phyloP scores from a whole-genome alignment of 2,113 vertebrate species.

The Pyxicephalus adspersus region DNA sequence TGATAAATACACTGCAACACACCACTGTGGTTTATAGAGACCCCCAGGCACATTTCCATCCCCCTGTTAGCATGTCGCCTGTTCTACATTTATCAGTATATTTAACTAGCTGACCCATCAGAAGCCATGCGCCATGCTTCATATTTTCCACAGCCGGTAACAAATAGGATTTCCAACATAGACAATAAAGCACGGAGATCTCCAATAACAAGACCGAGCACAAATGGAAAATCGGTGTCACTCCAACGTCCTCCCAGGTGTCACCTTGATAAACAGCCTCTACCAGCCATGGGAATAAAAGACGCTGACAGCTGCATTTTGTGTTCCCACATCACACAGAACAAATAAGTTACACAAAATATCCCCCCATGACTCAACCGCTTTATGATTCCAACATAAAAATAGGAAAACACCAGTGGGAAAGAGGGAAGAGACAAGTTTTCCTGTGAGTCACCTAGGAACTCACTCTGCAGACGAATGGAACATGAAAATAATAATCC shows the following conservation, averaged over 20 bases:
- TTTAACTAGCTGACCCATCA: background rate
- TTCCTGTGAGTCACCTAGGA: constrained; percentile 48
- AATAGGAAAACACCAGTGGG: constrained; percentile 23
- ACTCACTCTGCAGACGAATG: background rate
- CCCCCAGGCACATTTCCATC: background rate
- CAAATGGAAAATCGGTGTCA: constrained; percentile 27
- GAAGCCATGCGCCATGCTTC: background rate
- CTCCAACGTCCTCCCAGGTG: background rate
- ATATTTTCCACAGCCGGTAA: constrained; percentile 18
- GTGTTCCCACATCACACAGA: constrained; percentile 23
- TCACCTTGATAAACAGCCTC: constrained; percentile 34
- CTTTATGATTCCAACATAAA: constrained; percentile 10
- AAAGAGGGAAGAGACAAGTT: background rate
- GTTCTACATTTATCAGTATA: background rate
- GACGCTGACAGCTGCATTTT: constrained; percentile 19
- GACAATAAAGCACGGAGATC: background rate
- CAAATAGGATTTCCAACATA: constrained; percentile 9
- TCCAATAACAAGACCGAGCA: background rate
- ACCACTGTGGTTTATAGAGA: background rate
- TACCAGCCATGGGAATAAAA: constrained; percentile 25
- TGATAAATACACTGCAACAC: too few relatives aligned
- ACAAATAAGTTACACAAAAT: constrained; percentile 25
- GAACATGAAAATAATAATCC: background rate
- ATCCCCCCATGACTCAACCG: constrained; percentile 22
- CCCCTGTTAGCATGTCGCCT: background rate